Base-by-base conservation (phyloP, 2,888 invertebrate species). In the Eustalomyia histrio region DNA sequence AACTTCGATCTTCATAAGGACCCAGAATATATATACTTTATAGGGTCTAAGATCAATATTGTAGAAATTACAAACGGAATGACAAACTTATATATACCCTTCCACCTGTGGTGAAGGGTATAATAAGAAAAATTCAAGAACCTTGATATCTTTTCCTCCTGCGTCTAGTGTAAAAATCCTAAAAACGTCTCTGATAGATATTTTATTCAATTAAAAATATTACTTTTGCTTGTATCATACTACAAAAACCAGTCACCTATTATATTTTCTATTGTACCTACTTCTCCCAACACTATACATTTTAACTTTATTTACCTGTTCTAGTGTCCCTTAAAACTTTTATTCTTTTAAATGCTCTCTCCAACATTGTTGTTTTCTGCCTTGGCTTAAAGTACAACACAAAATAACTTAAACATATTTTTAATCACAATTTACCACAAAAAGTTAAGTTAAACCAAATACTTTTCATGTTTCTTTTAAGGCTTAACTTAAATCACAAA, bases 381-480 rank as follows among this genome's bases (percentile, higher is more conserved):
- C 39, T 29, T 39, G 39, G 14, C 39, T 39, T 39, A 39, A 39
- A 4, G 39, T 39, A 12, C 12, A 2, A 47, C 65, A 53, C 65
- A 72, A 72, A 65, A 53, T 35, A 14, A 39, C 1, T 17, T 69
- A 14, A 33, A 69, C 7, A 52, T 50, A n/a, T 14, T 71, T 52
- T 71, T 52, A 71, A 69, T 60, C 60, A 60, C 12, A 71, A 50
- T 52, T 43, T 58, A 17, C 29, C 43, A 57, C 43, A 68, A n/a
- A 50, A 60, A 58, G 12, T 39, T 39, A 39, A 39, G 12, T 39
- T 39, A 12, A 39, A 10, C 39, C 39, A 39, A 39, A 39, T 39
- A 39, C 12, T 39, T 39, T 39, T 39, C 39, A 39, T 39, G 39
- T 39, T 39, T 39, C 39, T 39, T 12, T 39, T 12, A 12, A 39